A percentile compares a stretch with the other conserved stretches of the same genome.
phyloP scores from a whole-genome alignment of 2,113 vertebrate species.

The Gymnorhina tibicen region DNA sequence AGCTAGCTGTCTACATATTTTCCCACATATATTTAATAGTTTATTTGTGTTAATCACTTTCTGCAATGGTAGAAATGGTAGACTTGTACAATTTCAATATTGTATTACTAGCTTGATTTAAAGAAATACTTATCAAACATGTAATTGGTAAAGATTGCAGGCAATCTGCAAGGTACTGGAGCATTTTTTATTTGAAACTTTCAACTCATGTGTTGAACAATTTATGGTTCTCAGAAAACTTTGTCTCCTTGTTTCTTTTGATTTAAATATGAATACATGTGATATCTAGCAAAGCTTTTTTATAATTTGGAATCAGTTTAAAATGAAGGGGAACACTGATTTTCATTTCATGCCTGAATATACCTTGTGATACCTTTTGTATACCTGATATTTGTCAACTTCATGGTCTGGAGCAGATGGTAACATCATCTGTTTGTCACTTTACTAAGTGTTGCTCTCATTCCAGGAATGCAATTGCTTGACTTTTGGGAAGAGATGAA shows the following conservation, averaged over 20 bases:
- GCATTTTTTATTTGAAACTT: neutral
- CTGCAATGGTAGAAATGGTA: neutral
- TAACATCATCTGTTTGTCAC: neutral
- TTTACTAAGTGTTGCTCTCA: neutral
- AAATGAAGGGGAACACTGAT: neutral
- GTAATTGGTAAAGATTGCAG: neutral
- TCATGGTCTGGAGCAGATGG: neutral
- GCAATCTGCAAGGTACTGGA: neutral
- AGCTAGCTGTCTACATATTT: neutral
- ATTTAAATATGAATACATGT: neutral
- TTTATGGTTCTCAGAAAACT: neutral
- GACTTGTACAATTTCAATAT: neutral
- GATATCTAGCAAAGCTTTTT: neutral
- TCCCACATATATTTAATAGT: neutral
- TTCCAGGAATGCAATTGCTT: constrained; percentile 72
- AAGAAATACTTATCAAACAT: neutral
- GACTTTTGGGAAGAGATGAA: constrained; percentile 75
- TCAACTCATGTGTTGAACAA: neutral
- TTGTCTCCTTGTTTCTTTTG: neutral
- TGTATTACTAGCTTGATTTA: neutral
- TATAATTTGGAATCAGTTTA: neutral
- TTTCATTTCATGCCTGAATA: neutral
- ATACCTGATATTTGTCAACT: neutral
- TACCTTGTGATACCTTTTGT: neutral
- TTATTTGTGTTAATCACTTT: neutral